Conservation (phyloP, 35 echinoderm and acorn worm species). For the Eucidaris tribuloides region DNA sequence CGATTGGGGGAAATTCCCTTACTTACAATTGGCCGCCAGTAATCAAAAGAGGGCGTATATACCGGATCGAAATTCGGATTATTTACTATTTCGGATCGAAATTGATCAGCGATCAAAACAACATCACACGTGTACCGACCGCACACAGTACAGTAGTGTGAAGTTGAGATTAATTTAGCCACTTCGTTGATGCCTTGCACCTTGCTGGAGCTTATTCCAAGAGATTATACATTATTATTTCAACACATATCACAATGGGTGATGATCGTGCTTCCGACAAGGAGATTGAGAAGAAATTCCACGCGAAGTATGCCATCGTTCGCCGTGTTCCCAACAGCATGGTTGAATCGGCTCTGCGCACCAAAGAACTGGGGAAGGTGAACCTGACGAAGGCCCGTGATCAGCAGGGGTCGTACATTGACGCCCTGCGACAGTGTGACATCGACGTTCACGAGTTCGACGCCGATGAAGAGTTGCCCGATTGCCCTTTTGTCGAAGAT, state of each 20-base stretch:
- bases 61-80: too few relatives aligned
- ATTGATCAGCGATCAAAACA: too few relatives aligned
- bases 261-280: not conserved
- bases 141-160: too few relatives aligned
- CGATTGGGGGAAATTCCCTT: too few relatives aligned
- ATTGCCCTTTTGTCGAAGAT: conserved; percentile 93
- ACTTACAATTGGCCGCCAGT: too few relatives aligned
- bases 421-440: not conserved
- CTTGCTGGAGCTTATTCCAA: too few relatives aligned
- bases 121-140: too few relatives aligned
- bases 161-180: too few relatives aligned
- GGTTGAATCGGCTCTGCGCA: conserved; percentile 28
- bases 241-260: not conserved
- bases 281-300: conserved; percentile 21
- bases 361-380: conserved; percentile 11
- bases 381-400: conserved; percentile 38
- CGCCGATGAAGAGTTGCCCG: conserved; percentile 67
- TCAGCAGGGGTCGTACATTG: conserved; percentile 10
- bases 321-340: conserved; percentile 55
- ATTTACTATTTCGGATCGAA: too few relatives aligned
- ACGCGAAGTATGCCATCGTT: conserved; percentile 31
- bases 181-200: too few relatives aligned
- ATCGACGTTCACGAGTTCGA: conserved; percentile 61
- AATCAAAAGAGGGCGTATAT: too few relatives aligned
- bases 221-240: too few relatives aligned